phyloP scores from a whole-genome alignment of 2,888 invertebrate genomes.

The Halictus ligatus region DNA sequence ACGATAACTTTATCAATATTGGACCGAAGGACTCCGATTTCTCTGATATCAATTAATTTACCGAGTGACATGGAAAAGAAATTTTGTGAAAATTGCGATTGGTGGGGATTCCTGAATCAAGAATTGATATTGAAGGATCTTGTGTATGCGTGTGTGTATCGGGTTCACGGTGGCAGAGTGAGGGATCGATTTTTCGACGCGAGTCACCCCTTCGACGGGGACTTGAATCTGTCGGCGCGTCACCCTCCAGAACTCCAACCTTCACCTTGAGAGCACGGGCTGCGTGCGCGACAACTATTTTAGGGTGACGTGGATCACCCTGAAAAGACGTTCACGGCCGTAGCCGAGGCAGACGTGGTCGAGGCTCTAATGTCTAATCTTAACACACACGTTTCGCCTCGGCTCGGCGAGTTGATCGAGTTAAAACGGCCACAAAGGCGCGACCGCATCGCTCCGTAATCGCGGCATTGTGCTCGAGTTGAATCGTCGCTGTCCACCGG shows the following conservation, averaged over 20 bases:
- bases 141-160: neutral
- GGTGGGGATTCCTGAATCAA: neutral
- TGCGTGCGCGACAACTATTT: conserved; percentile 66
- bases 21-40: no score
- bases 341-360: conserved; percentile 23
- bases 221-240: conserved; percentile 60
- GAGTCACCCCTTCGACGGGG: conserved; percentile 20
- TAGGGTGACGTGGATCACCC: conserved; percentile 57
- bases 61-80: no score
- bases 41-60: no score
- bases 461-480: conserved; percentile 70
- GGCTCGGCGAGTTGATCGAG: conserved; percentile 68
- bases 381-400: conserved; percentile 28
- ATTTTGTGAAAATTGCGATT: neutral
- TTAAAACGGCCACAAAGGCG: conserved; percentile 72
- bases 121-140: neutral
- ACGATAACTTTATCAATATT: no score
- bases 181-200: conserved; percentile 8
- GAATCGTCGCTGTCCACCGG: conserved; percentile 57
- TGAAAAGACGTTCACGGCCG: conserved; percentile 29
- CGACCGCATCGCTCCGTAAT: conserved; percentile 63
- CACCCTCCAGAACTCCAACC: conserved; percentile 67
- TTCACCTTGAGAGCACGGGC: conserved; percentile 67
- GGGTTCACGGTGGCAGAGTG: neutral
- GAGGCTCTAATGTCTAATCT: conserved; percentile 59